A percentile compares a stretch with the other conserved stretches of the same genome.
phyloP scores from a whole-genome alignment of 2,888 invertebrate genomes.

The Cryptocephalus moraei region DNA sequence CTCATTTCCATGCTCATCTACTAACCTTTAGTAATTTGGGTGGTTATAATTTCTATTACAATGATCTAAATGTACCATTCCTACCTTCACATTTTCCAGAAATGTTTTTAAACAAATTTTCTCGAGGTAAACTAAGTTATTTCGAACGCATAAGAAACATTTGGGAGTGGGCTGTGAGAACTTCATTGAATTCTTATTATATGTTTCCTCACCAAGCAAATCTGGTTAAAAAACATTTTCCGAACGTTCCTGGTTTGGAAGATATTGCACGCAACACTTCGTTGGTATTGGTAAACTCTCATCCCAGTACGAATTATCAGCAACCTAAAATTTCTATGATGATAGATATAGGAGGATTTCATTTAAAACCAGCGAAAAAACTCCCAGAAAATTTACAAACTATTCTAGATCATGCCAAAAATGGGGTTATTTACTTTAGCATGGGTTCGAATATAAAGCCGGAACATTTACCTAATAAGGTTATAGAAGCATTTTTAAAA shows the following conservation, averaged over 20 bases:
- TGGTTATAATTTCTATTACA: too few species aligned
- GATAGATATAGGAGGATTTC: constrained; percentile 48
- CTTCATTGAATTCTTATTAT: constrained; percentile 12
- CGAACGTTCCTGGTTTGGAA: constrained; percentile 19
- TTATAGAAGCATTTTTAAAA: constrained; percentile 43
- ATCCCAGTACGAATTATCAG: constrained; percentile 42
- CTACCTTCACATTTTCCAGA: neutral
- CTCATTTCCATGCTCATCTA: constrained; percentile 28
- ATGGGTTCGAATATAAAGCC: constrained; percentile 51
- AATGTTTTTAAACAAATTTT: neutral
- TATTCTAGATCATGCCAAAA: constrained; percentile 41
- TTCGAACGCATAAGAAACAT: constrained; percentile 43
- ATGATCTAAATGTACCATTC: too few species aligned
- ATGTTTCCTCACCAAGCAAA: constrained; percentile 18
- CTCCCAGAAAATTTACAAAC: constrained; percentile 39
- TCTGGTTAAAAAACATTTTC: constrained; percentile 24
- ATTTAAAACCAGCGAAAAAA: constrained; percentile 27
- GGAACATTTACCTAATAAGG: constrained; percentile 42
- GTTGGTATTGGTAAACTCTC: constrained; percentile 30
- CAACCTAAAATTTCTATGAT: constrained; percentile 46
- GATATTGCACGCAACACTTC: constrained; percentile 22
- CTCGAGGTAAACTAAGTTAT: constrained; percentile 38
- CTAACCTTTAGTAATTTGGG: constrained; percentile 26
- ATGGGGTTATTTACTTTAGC: constrained; percentile 49
- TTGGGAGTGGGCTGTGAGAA: constrained; percentile 17